phyloP scores from a whole-genome alignment of 2,797 vertebrate species.

The Helarctos malayanus region DNA sequence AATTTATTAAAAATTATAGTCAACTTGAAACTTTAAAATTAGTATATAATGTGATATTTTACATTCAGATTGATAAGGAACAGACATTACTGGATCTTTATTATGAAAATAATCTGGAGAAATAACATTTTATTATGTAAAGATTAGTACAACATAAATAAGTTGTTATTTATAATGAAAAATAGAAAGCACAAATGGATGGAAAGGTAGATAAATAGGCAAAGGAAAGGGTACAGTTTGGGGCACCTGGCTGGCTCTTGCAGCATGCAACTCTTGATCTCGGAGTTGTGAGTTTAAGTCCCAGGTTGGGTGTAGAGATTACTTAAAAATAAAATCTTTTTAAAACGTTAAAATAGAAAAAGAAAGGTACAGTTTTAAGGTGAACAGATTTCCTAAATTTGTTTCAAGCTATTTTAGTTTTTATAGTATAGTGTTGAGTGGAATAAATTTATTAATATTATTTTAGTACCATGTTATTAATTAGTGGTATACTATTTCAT shows the following conservation, averaged over 20 bases:
- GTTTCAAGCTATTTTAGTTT: not conserved
- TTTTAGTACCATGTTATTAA: not conserved
- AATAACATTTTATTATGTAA: not conserved
- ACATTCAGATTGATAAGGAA: not conserved
- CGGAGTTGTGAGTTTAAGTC: not conserved
- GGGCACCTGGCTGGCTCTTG: not conserved
- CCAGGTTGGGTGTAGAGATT: not conserved
- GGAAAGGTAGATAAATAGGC: not conserved
- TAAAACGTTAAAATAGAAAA: not conserved
- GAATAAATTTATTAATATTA: not conserved
- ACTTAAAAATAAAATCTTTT: not conserved
- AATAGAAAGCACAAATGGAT: not conserved
- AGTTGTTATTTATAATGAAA: not conserved
- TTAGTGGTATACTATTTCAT: not conserved
- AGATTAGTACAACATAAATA: not conserved
- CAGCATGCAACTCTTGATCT: not conserved
- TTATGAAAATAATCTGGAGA: not conserved
- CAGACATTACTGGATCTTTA: not conserved
- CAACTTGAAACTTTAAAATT: not conserved
- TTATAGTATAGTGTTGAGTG: not conserved
- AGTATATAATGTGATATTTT: constrained; percentile 39
- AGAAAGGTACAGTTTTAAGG: not conserved
- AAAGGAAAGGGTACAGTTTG: not conserved
- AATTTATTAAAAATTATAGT: not conserved
- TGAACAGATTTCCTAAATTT: not conserved